Evolutionary conservation across 2,797 vertebrate species (phyloP).

Genomic region (Diplodus sargus): DNA sequence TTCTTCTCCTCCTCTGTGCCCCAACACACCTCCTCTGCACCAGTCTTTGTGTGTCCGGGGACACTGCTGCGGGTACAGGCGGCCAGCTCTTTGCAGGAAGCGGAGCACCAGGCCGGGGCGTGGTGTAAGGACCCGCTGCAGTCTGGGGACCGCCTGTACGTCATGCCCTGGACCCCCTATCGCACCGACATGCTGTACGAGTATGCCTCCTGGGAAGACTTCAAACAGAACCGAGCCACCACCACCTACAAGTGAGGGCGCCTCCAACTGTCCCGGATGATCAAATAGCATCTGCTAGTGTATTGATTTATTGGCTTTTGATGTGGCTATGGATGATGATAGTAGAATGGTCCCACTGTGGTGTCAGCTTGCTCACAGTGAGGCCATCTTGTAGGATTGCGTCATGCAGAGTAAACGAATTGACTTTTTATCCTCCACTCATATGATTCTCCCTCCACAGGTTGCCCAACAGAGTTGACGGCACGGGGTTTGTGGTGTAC

Average conservation of each 20-base stretch:
- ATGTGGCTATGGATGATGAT: conserved; percentile 60
- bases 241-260: conserved; percentile 91
- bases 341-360: conserved; percentile 47
- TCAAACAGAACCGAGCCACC: conserved; percentile 89
- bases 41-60: conserved; percentile 97
- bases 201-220: conserved; percentile 95
- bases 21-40: conserved; percentile 56
- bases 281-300: conserved; percentile 68
- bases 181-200: conserved; percentile 95
- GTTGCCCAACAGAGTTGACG: conserved; percentile 94
- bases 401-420: conserved; percentile 47
- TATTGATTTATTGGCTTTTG: conserved; percentile 76
- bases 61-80: conserved; percentile 90
- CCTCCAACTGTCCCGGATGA: conserved; percentile 68
- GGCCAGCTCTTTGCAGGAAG: conserved; percentile 91
- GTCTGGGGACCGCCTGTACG: conserved; percentile 94
- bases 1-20: conserved; percentile 60
- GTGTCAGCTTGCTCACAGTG: conserved; percentile 47
- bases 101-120: conserved; percentile 93
- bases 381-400: conserved; percentile 51
- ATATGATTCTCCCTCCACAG: conserved; percentile 72
- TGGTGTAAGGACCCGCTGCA: conserved; percentile 98
- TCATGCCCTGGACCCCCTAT: conserved; percentile 97
- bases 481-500: conserved; percentile 95
- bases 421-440: conserved; percentile 33